Percentiles rank a stretch among this genome's conserved stretches.
phyloP scores from a whole-genome alignment of 1,140 invertebrate species.

The Trachymyrmex cornetzi region DNA sequence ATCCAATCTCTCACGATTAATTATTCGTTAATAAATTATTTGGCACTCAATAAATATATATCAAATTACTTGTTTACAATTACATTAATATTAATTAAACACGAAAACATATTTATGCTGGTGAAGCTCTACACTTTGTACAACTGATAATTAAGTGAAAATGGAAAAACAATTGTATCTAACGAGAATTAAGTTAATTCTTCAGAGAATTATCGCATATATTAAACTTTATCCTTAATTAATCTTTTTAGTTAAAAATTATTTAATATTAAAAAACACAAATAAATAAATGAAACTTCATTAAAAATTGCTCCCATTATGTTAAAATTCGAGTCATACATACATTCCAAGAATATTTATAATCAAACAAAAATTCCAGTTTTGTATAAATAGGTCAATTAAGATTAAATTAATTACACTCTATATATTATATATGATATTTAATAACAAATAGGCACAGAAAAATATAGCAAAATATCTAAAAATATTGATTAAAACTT shows the following conservation, averaged over 20 bases:
- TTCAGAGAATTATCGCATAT: background rate
- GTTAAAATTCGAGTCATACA: background rate
- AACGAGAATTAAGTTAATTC: constrained; percentile 1
- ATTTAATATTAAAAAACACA: background rate
- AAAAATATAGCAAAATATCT: constrained; percentile 2
- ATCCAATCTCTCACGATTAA: background rate
- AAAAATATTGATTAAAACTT: background rate
- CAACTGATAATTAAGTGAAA: constrained; percentile 22
- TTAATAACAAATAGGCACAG: background rate
- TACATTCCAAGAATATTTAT: background rate
- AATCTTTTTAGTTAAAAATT: background rate
- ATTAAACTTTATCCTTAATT: background rate
- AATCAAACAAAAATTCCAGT: too few relatives aligned
- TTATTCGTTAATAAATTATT: constrained; percentile 31
- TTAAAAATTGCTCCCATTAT: background rate
- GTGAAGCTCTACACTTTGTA: background rate
- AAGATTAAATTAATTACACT: background rate
- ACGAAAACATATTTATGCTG: background rate
- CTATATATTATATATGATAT: background rate
- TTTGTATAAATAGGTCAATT: background rate
- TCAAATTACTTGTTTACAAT: background rate
- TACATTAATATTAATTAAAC: constrained; percentile 16
- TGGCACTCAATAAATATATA: constrained; percentile 9
- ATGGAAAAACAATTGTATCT: background rate
- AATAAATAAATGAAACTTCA: background rate